Conservation (phyloP, 1,140 invertebrate species). For the Doryteuthis pealeii region DNA sequence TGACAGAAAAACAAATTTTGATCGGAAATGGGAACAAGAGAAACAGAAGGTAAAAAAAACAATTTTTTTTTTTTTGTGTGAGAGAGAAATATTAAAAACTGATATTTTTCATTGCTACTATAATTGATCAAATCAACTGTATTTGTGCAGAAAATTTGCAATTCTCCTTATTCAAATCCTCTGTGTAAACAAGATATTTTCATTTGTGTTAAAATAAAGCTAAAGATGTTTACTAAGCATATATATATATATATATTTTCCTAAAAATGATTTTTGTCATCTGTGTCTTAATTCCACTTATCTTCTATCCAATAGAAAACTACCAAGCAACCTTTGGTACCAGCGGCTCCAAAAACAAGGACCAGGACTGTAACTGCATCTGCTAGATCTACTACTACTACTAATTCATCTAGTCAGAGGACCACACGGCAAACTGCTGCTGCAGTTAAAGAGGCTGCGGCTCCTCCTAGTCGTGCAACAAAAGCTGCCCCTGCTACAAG, state of each 20-base stretch:
- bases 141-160: too few species aligned
- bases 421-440: not conserved
- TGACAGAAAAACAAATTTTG: not conserved
- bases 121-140: too few species aligned
- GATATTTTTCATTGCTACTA: too few species aligned
- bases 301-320: too few species aligned
- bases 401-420: not conserved
- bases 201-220: too few species aligned
- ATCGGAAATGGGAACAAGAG: not conserved
- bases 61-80: not conserved
- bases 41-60: not conserved
- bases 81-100: too few species aligned
- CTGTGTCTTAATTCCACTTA: too few species aligned
- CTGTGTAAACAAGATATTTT: too few species aligned
- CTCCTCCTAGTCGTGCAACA: not conserved
- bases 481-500: not conserved
- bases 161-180: too few species aligned
- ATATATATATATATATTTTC: too few species aligned
- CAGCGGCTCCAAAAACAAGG: not conserved
- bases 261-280: too few species aligned
- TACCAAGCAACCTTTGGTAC: not conserved
- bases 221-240: too few species aligned
- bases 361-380: not conserved
- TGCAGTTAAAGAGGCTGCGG: not conserved
- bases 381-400: not conserved